Conservation (phyloP, 2,888 invertebrate genomes). For the Hyles lineata region DNA sequence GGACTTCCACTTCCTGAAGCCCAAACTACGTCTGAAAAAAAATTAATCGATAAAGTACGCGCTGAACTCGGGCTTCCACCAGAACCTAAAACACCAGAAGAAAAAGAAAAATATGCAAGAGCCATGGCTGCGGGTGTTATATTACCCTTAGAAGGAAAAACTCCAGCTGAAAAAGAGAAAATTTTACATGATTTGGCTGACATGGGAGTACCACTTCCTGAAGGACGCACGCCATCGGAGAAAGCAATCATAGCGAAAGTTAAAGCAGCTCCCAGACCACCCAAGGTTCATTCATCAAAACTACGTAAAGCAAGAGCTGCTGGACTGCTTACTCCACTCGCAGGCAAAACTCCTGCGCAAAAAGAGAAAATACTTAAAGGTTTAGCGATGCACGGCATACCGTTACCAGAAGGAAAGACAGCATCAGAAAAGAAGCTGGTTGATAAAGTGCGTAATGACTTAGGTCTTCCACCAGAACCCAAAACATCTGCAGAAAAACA, state of each 20-base stretch:
- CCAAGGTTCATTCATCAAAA: conserved; percentile 35
- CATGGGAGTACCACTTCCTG: conserved; percentile 43
- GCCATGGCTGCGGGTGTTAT: conserved; percentile 45
- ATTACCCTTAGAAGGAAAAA: conserved; percentile 49
- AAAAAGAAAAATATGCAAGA: conserved; percentile 42
- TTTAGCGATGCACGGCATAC: conserved; percentile 43
- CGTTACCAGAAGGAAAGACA: conserved; percentile 50
- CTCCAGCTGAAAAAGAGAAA: conserved; percentile 40
- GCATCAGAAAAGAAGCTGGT: conserved; percentile 47
- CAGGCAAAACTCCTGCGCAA: conserved; percentile 46
- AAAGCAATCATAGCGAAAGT: conserved; percentile 41
- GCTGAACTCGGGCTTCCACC: conserved; percentile 44
- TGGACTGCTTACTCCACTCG: conserved; percentile 44
- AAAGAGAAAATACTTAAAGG: conserved; percentile 51
- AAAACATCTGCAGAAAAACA: conserved; percentile 42
- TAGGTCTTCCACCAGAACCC: conserved; percentile 51
- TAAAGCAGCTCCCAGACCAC: conserved; percentile 37
- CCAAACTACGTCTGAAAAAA: conserved; percentile 46
- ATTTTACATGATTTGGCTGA: conserved; percentile 40
- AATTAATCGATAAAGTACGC: conserved; percentile 42
- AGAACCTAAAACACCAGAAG: conserved; percentile 43
- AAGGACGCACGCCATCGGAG: conserved; percentile 44
- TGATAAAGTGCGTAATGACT: conserved; percentile 47
- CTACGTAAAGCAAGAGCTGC: conserved; percentile 46
- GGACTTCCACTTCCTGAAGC: conserved; percentile 47